These are phyloP conservation scores for Sphenodon punctatus DNA, from an alignment of 2,797 vertebrate species.

Conservation along the genomic window DNA sequence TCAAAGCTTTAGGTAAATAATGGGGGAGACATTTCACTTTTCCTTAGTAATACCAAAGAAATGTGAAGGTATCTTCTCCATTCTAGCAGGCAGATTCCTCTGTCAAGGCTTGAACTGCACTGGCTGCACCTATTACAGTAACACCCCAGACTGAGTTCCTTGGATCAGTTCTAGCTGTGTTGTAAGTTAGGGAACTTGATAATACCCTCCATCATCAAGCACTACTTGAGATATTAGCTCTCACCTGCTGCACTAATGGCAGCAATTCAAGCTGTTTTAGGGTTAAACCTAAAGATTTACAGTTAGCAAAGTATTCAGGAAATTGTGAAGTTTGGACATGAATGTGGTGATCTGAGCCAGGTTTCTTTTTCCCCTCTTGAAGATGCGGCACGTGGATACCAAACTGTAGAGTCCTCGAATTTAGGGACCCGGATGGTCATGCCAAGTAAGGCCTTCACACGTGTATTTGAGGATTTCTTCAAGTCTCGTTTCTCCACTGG, in stretches of 20 bases:
- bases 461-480: constrained; percentile 47
- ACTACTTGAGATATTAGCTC: not conserved
- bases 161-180: too few relatives aligned
- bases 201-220: not conserved
- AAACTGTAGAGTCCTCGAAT: not conserved
- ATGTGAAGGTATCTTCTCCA: not conserved
- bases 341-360: not conserved
- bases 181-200: not conserved
- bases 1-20: constrained; percentile 57
- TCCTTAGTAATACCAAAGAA: not conserved
- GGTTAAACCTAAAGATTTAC: not conserved
- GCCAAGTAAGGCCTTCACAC: constrained; percentile 41
- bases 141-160: too few relatives aligned
- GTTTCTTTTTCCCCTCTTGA: not conserved
- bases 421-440: constrained; percentile 42
- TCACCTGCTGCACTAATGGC: not conserved
- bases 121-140: too few relatives aligned
- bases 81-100: not conserved
- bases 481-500: constrained; percentile 59
- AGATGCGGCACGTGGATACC: not conserved
- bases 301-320: not conserved
- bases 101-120: not conserved
- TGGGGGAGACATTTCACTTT: not conserved
- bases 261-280: not conserved
- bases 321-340: not conserved